Evolutionary conservation across 2,113 vertebrate species (phyloP), one percentile per base, ranked within the genome.

Genomic region (Alligator sinensis): DNA sequence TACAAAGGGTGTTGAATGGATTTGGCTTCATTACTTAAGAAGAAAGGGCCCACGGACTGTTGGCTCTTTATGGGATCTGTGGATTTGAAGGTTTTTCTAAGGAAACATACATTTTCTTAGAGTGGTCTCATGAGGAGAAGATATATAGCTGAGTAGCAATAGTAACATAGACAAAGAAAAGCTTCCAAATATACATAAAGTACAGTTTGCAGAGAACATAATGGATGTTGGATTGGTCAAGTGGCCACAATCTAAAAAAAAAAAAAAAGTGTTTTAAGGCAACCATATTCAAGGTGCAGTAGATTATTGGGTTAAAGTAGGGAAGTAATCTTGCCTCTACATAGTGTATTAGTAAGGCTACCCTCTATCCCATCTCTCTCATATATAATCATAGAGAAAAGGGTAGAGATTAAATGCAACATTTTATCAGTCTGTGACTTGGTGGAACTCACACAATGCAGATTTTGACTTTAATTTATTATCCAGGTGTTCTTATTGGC

Each of bases 391-490:
- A 75, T 25, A 25, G 77, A 4, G 2, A 11, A 96, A 81, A 77
- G 76, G 38, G 24, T n/a, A 76, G 77, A 89, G 91, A 64, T 68
- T 87, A 58, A 77, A 89, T 70, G 72, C 88, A 72, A 2, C 77
- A 74, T 18, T 59, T 86, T 95, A 72, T 88, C 81, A 78, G 84
- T 72, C 81, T 66, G 3, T 82, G 30, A 74, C 93, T 47, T 70
- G 84, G 86, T 90, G 81, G 66, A 82, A 93, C 63, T 88, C 91
- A 64, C 27, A 6, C 63, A 82, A 80, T 0, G 0, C 87, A 89
- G 80, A 59, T 92, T 96, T 89, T 83, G 59, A 94, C 5, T 68
- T 47, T 28, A 57, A 87, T 93, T 93, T 77, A 70, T 70, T 68
- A 30, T 15, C 11, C 61, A 86, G 84, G 16, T 81, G 38, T 68